Base-by-base conservation (phyloP, 2,888 invertebrate species). In the Ichneumoninae sp. region DNA sequence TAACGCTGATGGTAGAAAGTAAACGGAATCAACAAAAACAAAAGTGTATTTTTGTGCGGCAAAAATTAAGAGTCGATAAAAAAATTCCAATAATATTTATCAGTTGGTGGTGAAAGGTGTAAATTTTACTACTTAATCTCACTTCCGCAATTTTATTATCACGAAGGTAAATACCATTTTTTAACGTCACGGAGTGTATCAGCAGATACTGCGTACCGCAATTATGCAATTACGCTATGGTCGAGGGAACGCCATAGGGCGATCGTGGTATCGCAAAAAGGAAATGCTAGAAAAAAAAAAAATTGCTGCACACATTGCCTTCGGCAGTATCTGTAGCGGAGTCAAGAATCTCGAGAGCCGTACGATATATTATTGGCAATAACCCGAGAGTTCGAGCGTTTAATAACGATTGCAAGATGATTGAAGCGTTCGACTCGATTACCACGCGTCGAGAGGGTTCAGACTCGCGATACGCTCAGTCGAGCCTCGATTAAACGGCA, bases 381-480 rank as follows among this genome's bases (percentile, higher is more conserved):
- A 76, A 76, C 52, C 52, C 47, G 62, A 44, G 70, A 54, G 71
- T 71, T 44, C 44, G 66, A 71, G 81, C 71, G 71, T 76, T 77
- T 66, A 82, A 76, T 70, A 76, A 81, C 81, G 70, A 70, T 50
- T 62, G 78, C 70, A 69, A 52, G 76, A 76, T 81, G 71, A 76
- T 77, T 52, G 81, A 82, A 76, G 76, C 71, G 70, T 66, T 77
- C 71, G 44, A 82, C 70, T 65, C 76, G 70, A 82, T 77, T 65
- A 47, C 81, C 57, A 65, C 65, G 71, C 70, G 76, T 30, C 22
- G 22, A 30, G 65, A 77, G 65, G 52, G 65, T 54, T 52, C 71
- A 50, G 70, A 75, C 50, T 36, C 50, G 44, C 44, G 80, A 69
- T 80, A 69, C 62, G 69, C 62, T 40, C 54, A 22, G 50, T 22